Evolutionary conservation across 2,113 vertebrate species (phyloP).

Genomic region (Callocephalon fimbriatum): DNA sequence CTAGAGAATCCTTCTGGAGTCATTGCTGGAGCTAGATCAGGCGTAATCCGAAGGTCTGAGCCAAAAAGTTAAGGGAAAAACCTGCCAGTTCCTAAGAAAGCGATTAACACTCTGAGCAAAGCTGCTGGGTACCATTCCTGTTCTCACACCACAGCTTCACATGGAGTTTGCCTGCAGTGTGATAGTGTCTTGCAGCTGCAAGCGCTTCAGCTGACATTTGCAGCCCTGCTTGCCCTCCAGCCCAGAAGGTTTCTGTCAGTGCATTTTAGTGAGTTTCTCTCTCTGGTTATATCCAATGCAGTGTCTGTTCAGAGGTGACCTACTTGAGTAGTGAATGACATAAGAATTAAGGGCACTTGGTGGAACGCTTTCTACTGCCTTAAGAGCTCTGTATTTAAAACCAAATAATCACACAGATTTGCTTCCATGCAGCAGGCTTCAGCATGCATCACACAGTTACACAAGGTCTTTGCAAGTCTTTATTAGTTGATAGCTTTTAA

Average conservation of each 20-base stretch:
- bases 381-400: slow-evolving; percentile 16
- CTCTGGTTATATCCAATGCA: slow-evolving; percentile 33
- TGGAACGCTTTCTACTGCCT: not conserved
- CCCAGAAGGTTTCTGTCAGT: slow-evolving; percentile 74
- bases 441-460: slow-evolving; percentile 18
- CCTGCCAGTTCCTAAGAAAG: not conserved
- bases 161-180: not conserved
- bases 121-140: not conserved
- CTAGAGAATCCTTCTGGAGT: not conserved
- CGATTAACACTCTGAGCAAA: not conserved
- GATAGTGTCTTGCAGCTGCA: not conserved
- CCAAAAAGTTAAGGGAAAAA: not conserved
- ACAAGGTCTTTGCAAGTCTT: not conserved
- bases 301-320: slow-evolving; percentile 39
- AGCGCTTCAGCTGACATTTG: not conserved
- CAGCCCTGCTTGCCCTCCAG: not conserved
- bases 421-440: slow-evolving; percentile 22
- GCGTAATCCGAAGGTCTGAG: not conserved
- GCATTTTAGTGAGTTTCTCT: slow-evolving; percentile 69
- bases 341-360: not conserved
- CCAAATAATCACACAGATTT: not conserved
- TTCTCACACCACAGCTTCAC: not conserved
- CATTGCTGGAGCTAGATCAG: not conserved
- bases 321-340: slow-evolving; percentile 23
- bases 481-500: not conserved